Percentiles rank a stretch among this genome's conserved stretches.
phyloP scores from a whole-genome alignment of 2,113 vertebrate genomes.

The Notarius lentiginosus region DNA sequence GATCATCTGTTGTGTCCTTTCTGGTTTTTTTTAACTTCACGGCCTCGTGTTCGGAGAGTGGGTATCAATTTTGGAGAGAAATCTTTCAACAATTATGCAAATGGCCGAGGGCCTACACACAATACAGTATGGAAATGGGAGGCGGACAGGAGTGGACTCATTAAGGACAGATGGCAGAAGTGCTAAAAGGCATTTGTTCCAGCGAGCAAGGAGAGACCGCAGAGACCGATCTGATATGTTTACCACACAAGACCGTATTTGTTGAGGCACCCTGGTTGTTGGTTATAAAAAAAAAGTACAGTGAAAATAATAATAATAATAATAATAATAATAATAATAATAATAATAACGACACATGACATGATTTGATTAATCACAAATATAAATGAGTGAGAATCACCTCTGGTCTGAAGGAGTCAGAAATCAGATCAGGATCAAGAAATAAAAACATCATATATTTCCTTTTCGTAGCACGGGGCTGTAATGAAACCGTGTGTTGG shows the following conservation, averaged over 20 bases:
- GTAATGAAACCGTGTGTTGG: conserved; percentile 1
- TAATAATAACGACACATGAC: background rate
- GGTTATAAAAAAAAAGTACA: too few relatives aligned
- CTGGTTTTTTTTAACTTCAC: conserved; percentile 67
- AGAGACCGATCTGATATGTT: conserved; percentile 68
- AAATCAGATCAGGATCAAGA: background rate
- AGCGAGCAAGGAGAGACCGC: conserved; percentile 69
- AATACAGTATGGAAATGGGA: conserved; percentile 91
- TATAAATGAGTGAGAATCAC: background rate
- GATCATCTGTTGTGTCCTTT: conserved; percentile 30
- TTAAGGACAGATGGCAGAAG: conserved; percentile 94
- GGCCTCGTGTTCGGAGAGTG: conserved; percentile 80
- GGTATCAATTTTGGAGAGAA: conserved; percentile 93
- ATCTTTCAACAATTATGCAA: conserved; percentile 98
- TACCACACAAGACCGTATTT: conserved; percentile 67
- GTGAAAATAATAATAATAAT: background rate
- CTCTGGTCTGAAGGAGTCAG: background rate
- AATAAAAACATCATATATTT: background rate
- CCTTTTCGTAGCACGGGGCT: background rate
- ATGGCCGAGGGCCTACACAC: conserved; percentile 86
- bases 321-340: background rate
- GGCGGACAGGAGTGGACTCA: conserved; percentile 89
- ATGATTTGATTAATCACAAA: background rate
- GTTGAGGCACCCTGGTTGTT: conserved; percentile 64
- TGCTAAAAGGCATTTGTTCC: conserved; percentile 81